A percentile compares a stretch with the other conserved stretches of the same genome.
Evolutionary conservation across 1,140 invertebrate species (phyloP).

Genomic region (Drosophila erecta): DNA sequence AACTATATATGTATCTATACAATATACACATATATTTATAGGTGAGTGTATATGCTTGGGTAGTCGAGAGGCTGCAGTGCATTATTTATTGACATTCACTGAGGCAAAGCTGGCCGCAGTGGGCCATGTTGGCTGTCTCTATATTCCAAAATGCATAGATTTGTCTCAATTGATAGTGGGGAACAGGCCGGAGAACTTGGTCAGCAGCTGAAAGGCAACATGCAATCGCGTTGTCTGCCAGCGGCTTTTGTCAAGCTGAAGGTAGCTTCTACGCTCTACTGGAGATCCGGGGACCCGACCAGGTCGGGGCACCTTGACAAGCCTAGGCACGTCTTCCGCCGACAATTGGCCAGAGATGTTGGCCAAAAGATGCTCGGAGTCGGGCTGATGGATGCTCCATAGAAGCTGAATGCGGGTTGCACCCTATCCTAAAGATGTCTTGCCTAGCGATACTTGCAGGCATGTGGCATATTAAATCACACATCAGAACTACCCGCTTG

Average conservation of each 20-base stretch:
- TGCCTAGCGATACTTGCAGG: background rate
- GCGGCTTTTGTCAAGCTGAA: constrained; percentile 69
- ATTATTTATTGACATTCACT: constrained; percentile 81
- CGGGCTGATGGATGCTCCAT: too few relatives aligned
- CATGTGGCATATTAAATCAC: background rate
- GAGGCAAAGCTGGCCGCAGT: constrained; percentile 40
- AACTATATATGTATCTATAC: constrained; percentile 12
- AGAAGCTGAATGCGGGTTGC: constrained; percentile 8
- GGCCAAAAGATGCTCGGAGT: constrained; percentile 39
- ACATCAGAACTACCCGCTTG: too few relatives aligned
- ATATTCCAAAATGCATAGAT: constrained; percentile 70
- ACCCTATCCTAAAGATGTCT: background rate
- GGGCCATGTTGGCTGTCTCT: constrained; percentile 61
- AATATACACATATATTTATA: background rate
- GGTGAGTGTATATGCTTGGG: constrained; percentile 18
- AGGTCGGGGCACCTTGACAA: constrained; percentile 65
- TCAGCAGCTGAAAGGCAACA: constrained; percentile 73
- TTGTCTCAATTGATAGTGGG: constrained; percentile 76
- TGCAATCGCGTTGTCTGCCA: constrained; percentile 58
- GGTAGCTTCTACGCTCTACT: constrained; percentile 43
- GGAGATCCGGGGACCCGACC: constrained; percentile 3
- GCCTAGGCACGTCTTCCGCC: constrained; percentile 70
- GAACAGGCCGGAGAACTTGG: constrained; percentile 56
- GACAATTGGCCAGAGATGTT: constrained; percentile 59
- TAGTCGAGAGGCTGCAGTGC: constrained; percentile 27